Base-by-base conservation (phyloP, 2,797 vertebrate genomes). In the Acanthurus leucopareius region DNA sequence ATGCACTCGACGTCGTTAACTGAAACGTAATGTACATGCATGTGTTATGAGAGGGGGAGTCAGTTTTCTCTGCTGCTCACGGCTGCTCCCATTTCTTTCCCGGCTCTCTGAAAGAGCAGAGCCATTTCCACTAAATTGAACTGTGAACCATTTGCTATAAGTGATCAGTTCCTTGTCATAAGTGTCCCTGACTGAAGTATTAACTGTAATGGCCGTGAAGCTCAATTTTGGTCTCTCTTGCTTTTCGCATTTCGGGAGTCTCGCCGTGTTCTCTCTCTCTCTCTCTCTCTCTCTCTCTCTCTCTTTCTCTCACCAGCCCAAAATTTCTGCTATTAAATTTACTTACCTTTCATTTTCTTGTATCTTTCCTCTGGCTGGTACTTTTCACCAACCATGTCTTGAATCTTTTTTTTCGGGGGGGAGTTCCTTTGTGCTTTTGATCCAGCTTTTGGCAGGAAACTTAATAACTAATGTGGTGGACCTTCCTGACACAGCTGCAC, bases 131-230 rank as follows among this genome's bases (percentile, higher is more conserved):
- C 20, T 11, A 38, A 61, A 54, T 65, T 22, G 15, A 66, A 53
- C 58, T 35, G 15, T 56, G 35, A 4, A 32, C 42, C 1, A 17
- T n/a, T 69, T 69, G n/a, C 22, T 38, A 1, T 51, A 65, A 67
- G 47, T 57, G 51, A 16, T 48, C 28, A 47, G 13, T 42, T 73
- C 15, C 40, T 64, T 16, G 13, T 56, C 57, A 7, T 4, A 54
- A 73, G 58, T 48, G 22, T 51, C 42, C 45, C 53, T 51, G 47
- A 65, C 47, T 74, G 57, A 40, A 15, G 25, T 60, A 17, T 40
- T 56, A 44, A 61, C n/a, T 57, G 66, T 58, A 45, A 71, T 32
- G 25, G 22, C 28, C 52, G 28, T 19, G 38, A 25, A 35, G 47
- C 28, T 48, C 11, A 25, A 17, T 61, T 38, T 54, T 17, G 28